Percentiles rank a stretch among this genome's conserved stretches.
phyloP scores from a whole-genome alignment of 2,888 invertebrate genomes.

The Scaptomyza flava region DNA sequence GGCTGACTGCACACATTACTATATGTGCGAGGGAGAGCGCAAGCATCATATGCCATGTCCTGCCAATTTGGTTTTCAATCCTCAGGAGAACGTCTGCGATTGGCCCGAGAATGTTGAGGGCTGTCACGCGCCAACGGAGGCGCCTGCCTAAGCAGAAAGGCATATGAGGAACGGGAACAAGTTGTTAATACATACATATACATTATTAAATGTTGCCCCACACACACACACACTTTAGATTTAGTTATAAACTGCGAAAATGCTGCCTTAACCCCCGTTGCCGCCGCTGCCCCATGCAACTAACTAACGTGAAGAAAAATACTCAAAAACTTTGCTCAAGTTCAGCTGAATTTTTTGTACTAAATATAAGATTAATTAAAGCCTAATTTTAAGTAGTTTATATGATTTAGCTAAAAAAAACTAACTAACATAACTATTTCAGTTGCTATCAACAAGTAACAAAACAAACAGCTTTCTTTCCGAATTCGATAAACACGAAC shows the following conservation, averaged over 20 bases:
- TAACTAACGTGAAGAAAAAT: conserved; percentile 58
- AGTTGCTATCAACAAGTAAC: conserved; percentile 19
- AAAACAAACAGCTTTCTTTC: conserved; percentile 40
- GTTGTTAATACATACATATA: conserved; percentile 63
- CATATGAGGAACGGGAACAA: conserved; percentile 2
- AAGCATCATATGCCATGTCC: conserved; percentile 99
- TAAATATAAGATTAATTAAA: conserved; percentile 69
- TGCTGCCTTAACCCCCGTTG: conserved; percentile 42
- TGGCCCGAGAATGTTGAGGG: conserved; percentile 98
- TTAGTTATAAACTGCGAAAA: conserved; percentile 56
- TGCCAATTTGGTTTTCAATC: conserved; percentile 95
- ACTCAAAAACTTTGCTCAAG: conserved; percentile 65
- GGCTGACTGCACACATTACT: conserved; percentile 96
- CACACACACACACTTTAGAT: conserved; percentile 27
- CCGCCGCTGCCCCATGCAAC: conserved; percentile 36
- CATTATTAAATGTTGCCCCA: conserved; percentile 53
- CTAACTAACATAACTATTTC: conserved; percentile 39
- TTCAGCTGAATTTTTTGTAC: conserved; percentile 70
- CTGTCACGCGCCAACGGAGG: conserved; percentile 89
- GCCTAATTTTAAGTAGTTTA: conserved; percentile 70
- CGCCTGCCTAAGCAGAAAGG: conserved; percentile 85
- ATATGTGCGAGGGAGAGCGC: conserved; percentile 97
- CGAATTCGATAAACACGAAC: conserved; percentile 16
- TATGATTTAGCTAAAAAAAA: conserved; percentile 65
- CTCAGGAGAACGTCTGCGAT: conserved; percentile 96